Evolutionary conservation across 2,888 invertebrate species (phyloP).

Genomic region (Harmothoe impar): DNA sequence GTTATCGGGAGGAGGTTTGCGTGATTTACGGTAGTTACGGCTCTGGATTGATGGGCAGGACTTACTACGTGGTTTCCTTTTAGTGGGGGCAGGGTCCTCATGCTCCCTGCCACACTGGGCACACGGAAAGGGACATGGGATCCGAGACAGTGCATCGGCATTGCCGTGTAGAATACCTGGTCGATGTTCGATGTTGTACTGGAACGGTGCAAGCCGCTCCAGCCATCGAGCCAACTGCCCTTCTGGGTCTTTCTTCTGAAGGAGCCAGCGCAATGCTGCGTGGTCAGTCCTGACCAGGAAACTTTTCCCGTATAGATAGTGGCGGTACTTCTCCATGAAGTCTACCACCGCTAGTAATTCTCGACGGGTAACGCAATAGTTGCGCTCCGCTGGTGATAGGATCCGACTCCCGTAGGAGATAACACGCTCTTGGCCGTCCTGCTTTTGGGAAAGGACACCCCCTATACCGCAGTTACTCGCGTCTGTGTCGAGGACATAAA

Average conservation of each 20-base stretch:
- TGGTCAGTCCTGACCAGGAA: no score
- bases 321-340: no score
- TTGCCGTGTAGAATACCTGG: neutral
- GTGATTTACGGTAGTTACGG: neutral
- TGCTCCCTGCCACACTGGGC: conserved; percentile 28
- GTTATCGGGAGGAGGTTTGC: no score
- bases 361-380: no score
- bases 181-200: conserved; percentile 32
- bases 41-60: neutral
- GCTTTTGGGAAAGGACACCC: no score
- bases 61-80: neutral
- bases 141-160: no score
- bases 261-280: no score
- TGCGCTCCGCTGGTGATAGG: no score
- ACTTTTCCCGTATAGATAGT: no score
- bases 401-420: conserved; percentile 58
- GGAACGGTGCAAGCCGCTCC: conserved; percentile 10
- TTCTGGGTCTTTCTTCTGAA: neutral
- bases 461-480: conserved; percentile 55
- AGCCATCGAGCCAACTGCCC: conserved; percentile 29
- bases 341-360: no score
- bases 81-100: neutral
- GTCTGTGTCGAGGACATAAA: conserved; percentile 51
- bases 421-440: no score
- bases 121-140: no score